Evolutionary conservation across 2,797 vertebrate genomes (phyloP).

Genomic region (Echeneis naucrates): DNA sequence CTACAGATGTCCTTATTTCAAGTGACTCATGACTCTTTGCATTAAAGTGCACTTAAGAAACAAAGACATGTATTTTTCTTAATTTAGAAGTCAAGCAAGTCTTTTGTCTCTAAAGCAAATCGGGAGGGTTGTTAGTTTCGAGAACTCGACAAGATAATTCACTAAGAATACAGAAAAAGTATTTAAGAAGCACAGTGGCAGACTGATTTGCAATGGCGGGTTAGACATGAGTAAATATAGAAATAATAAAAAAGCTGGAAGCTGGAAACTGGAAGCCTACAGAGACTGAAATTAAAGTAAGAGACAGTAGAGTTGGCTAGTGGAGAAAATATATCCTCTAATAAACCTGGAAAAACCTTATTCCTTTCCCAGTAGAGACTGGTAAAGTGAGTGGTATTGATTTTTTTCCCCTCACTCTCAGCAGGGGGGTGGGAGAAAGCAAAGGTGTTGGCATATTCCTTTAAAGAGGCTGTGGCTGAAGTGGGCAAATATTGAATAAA

Average conservation of each 20-base stretch:
- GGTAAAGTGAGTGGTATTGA: neutral
- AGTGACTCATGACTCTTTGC: conserved; percentile 4
- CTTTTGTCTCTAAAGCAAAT: neutral
- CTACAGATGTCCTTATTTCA: neutral
- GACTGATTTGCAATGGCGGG: neutral
- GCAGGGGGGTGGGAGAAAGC: neutral
- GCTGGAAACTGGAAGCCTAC: neutral
- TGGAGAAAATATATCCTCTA: neutral
- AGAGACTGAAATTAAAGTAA: neutral
- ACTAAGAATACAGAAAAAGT: neutral
- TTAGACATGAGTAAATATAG: neutral
- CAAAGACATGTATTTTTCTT: conserved; percentile 1
- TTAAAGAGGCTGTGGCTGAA: neutral
- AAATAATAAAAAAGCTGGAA: neutral
- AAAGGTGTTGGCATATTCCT: neutral
- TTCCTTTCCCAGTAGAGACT: neutral
- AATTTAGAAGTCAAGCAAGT: neutral
- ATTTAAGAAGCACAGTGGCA: neutral
- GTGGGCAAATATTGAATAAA: neutral
- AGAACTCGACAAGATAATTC: neutral
- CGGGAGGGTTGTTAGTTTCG: neutral
- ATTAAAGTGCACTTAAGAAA: conserved; percentile 1
- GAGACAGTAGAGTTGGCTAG: neutral
- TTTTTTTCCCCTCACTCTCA: neutral
- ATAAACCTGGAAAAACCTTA: neutral